Evolutionary conservation across 2,113 vertebrate genomes (phyloP), one percentile per base, ranked within the genome.

Genomic region (Nothobranchius furzeri): DNA sequence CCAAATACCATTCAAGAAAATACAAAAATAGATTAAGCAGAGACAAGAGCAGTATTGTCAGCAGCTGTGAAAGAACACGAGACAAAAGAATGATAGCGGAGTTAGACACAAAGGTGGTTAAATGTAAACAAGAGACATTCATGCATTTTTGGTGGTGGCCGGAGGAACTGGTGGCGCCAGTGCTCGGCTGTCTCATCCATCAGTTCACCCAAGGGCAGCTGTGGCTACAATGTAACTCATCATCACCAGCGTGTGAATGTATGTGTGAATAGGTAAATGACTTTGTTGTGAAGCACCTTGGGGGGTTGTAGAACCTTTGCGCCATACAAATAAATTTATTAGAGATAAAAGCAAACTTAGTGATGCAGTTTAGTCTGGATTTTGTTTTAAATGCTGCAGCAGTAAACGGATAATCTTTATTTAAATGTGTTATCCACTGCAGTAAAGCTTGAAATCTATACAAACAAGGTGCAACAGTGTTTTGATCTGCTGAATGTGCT

Each of bases 381-480:
- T 37, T 67, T 30, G 69, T 78, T 78, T 50, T 64, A 75, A 71
- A 43, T 56, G 42, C 56, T 55, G 40, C 49, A 72, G 69, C 43
- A 73, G 45, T 84, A 70, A 79, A 15, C 54, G 61, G 17, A 49
- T 12, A 11, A 37, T 56, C 5, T 78, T 59, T 51, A 78, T 59
- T 66, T 13, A 1, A 35, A 47, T 49, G 47, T 51, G 76, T 80
- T 79, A 68, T 75, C 75, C 73, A 75, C 30, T 55, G 64, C 56
- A 42, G 54, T 78, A 68, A 60, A 65, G 30, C 58, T 57, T 42
- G 20, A 30, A 77, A 54, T 79, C 61, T 69, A 51, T 67, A 42
- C 51, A 68, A 75, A 65, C 45, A 55, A 49, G 17, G 50, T 58
- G 48, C 36, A 53, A 15, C 63, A 25, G 50, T 46, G 53, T 36